These are phyloP conservation scores for Ophraella communa DNA, from an alignment of 2,888 invertebrate genomes.

Conservation along the genomic window DNA sequence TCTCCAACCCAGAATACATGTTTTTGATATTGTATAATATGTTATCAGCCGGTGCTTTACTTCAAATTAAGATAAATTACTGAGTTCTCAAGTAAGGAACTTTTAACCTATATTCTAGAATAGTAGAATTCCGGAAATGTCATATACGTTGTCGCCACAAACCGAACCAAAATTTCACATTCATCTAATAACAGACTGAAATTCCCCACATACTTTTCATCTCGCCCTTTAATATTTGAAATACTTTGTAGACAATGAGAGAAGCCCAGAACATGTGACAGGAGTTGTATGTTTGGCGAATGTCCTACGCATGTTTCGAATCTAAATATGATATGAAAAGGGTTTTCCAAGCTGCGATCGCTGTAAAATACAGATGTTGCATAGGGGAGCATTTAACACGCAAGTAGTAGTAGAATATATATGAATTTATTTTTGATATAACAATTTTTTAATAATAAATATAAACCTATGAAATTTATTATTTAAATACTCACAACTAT, in stretches of 20 bases:
- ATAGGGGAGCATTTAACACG: slow-evolving; percentile 9
- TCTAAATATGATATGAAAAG: slow-evolving; percentile 29
- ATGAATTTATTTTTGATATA: neutral
- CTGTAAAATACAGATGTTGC: slow-evolving; percentile 28
- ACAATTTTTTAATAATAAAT: neutral
- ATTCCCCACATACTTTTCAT: slow-evolving; percentile 25
- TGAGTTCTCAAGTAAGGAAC: neutral
- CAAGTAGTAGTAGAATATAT: neutral
- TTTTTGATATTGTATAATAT: too few relatives aligned
- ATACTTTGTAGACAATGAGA: slow-evolving; percentile 23
- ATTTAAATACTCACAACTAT: too few relatives aligned
- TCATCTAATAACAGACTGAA: slow-evolving; percentile 13
- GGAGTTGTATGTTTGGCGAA: slow-evolving; percentile 5
- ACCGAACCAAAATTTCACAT: slow-evolving; percentile 15
- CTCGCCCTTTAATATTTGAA: slow-evolving; percentile 22
- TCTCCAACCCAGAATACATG: too few relatives aligned
- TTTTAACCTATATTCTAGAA: neutral
- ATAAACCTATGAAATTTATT: too few relatives aligned
- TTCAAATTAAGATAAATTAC: neutral
- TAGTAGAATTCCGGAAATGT: neutral
- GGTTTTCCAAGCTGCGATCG: slow-evolving; percentile 5
- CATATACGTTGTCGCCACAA: neutral
- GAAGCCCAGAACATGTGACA: slow-evolving; percentile 11
- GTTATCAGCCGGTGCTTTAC: neutral
- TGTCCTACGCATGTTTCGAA: slow-evolving; percentile 26